phyloP scores from a whole-genome alignment of 2,888 invertebrate species.

The Apomyelois bistriatella region DNA sequence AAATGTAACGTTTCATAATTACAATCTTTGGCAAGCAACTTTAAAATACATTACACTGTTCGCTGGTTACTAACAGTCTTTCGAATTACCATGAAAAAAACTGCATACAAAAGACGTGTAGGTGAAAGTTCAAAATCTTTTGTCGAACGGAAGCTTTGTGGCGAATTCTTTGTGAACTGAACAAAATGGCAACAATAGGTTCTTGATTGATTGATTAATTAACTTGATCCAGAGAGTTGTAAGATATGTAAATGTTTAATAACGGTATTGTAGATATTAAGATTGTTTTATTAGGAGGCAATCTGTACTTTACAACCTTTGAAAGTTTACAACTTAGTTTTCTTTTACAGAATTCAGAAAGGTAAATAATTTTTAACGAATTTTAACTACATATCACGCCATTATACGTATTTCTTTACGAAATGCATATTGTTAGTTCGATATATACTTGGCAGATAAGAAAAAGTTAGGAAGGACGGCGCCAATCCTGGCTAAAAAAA shows the following conservation, averaged over 20 bases:
- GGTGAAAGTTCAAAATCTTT: slow-evolving; percentile 54
- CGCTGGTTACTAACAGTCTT: not conserved
- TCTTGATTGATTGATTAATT: slow-evolving; percentile 66
- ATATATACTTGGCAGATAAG: too few relatives aligned
- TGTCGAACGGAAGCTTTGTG: slow-evolving; percentile 43
- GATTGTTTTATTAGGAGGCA: not conserved
- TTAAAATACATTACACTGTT: not conserved
- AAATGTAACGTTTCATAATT: too few relatives aligned
- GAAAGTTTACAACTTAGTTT: too few relatives aligned
- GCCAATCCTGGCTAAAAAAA: too few relatives aligned
- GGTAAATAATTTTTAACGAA: too few relatives aligned
- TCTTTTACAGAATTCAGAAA: too few relatives aligned
- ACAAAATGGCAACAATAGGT: slow-evolving; percentile 59
- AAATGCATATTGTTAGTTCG: too few relatives aligned
- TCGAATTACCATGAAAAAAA: slow-evolving; percentile 14
- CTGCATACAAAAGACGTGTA: slow-evolving; percentile 40
- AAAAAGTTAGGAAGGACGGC: too few relatives aligned
- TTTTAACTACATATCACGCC: too few relatives aligned
- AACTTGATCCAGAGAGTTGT: slow-evolving; percentile 36
- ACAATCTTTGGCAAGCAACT: too few relatives aligned
- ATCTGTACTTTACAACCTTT: not conserved
- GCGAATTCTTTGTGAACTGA: slow-evolving; percentile 48
- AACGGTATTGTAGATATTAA: not conserved
- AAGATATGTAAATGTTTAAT: slow-evolving; percentile 33
- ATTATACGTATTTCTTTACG: too few relatives aligned